phyloP scores from a whole-genome alignment of 1,140 invertebrate genomes.

The Alviniconcha marisindica region DNA sequence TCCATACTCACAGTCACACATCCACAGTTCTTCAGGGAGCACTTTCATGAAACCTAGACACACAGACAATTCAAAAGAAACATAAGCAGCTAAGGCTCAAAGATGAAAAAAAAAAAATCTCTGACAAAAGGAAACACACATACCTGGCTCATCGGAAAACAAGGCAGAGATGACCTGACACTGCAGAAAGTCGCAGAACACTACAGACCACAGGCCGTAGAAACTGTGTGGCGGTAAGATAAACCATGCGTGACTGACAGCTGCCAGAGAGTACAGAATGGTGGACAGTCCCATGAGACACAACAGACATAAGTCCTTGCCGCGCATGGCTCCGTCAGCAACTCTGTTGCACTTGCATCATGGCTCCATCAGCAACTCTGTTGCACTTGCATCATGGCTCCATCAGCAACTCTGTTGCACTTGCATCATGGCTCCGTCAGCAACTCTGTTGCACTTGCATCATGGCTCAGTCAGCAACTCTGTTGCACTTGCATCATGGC shows the following conservation, averaged over 20 bases:
- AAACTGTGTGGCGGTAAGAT: conserved; percentile 51
- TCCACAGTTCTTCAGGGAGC: too few species aligned
- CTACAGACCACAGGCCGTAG: conserved; percentile 57
- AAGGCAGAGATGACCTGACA: conserved; percentile 59
- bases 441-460: too few species aligned
- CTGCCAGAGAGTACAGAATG: conserved; percentile 50
- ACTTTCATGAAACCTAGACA: too few species aligned
- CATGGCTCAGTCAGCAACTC: too few species aligned
- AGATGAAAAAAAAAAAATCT: background rate
- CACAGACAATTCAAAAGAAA: too few species aligned
- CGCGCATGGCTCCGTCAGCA: background rate
- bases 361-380: too few species aligned
- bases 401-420: too few species aligned
- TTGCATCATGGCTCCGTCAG: too few species aligned
- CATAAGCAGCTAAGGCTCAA: background rate
- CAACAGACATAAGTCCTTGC: background rate
- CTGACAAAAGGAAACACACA: background rate
- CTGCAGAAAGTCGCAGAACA: conserved; percentile 55
- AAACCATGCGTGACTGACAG: conserved; percentile 55
- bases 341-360: too few species aligned
- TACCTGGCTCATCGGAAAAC: conserved; percentile 59
- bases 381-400: too few species aligned
- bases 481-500: too few species aligned
- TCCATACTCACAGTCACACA: background rate
- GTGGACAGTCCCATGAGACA: conserved; percentile 49